These are phyloP conservation scores for Merops nubicus DNA, from an alignment of 2,113 vertebrate genomes.

Conservation along the genomic window DNA sequence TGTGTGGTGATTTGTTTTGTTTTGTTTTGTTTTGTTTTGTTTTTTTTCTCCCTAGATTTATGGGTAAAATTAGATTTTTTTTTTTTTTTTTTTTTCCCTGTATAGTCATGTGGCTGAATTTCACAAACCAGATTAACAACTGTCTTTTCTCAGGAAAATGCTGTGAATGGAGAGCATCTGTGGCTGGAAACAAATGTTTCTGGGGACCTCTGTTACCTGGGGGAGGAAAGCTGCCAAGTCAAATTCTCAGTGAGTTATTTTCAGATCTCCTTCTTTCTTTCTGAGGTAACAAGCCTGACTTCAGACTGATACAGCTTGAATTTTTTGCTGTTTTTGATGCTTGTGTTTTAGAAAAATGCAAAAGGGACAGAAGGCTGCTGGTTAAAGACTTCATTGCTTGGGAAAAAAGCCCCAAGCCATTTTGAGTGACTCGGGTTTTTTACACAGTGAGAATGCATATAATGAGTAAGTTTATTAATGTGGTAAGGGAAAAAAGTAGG, in stretches of 20 bases:
- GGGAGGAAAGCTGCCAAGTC: slow-evolving; percentile 93
- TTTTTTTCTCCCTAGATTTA: neutral
- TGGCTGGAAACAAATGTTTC: slow-evolving; percentile 99
- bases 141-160: slow-evolving; percentile 86
- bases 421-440: neutral
- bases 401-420: neutral
- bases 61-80: neutral
- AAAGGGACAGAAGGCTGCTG: neutral
- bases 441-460: neutral
- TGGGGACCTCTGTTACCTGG: slow-evolving; percentile 95
- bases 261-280: neutral
- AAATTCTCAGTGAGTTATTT: slow-evolving; percentile 91
- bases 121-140: neutral
- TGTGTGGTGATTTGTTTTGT: neutral
- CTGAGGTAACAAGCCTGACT: neutral
- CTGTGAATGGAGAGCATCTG: slow-evolving; percentile 94
- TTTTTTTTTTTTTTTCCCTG: too few relatives aligned
- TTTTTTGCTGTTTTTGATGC: neutral
- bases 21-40: too few relatives aligned
- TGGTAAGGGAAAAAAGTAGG: neutral
- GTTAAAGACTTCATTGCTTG: neutral
- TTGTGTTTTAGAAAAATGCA: neutral
- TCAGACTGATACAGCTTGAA: neutral
- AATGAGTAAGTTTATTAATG: neutral
- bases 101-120: neutral